Conservation (phyloP, 2,888 invertebrate species). For the Diloba caeruleocephala region DNA sequence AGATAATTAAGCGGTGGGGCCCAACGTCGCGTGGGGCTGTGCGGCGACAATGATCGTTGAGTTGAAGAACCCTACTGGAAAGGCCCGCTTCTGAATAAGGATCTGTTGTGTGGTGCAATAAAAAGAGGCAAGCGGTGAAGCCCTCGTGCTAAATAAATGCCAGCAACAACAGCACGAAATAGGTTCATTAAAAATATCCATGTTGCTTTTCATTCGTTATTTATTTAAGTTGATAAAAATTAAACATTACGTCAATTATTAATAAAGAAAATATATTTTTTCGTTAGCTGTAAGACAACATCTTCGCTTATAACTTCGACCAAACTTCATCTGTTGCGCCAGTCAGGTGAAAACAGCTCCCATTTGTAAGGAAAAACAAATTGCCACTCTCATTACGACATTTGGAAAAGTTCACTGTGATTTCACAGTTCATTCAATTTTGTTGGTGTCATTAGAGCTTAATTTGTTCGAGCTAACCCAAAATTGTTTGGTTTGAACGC, state of each 20-base stretch:
- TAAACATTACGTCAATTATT: too few relatives aligned
- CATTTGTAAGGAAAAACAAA: slow-evolving; percentile 83
- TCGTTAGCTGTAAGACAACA: slow-evolving; percentile 11
- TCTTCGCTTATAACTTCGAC: slow-evolving; percentile 59
- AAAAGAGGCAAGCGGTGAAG: slow-evolving; percentile 15
- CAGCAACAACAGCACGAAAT: too few relatives aligned
- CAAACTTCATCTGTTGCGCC: slow-evolving; percentile 77
- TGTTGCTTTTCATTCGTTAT: too few relatives aligned
- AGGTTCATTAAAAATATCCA: too few relatives aligned
- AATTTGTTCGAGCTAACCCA: slow-evolving; percentile 38
- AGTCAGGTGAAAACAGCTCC: slow-evolving; percentile 77
- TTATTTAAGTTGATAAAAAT: too few relatives aligned
- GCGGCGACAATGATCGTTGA: slow-evolving; percentile 78
- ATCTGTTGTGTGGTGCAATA: slow-evolving; percentile 58
- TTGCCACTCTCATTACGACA: slow-evolving; percentile 79
- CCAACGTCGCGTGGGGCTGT: slow-evolving; percentile 60
- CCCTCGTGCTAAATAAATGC: too few relatives aligned
- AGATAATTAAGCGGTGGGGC: slow-evolving; percentile 74
- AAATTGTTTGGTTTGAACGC: slow-evolving; percentile 17
- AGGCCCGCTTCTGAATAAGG: slow-evolving; percentile 65
- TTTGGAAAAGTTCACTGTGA: slow-evolving; percentile 75
- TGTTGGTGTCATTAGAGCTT: slow-evolving; percentile 71
- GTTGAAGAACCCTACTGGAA: slow-evolving; percentile 73
- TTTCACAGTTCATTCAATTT: slow-evolving; percentile 78
- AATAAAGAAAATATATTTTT: too few relatives aligned